Evolutionary conservation across 2,888 invertebrate genomes (phyloP).

Genomic region (Atethmia centrago): DNA sequence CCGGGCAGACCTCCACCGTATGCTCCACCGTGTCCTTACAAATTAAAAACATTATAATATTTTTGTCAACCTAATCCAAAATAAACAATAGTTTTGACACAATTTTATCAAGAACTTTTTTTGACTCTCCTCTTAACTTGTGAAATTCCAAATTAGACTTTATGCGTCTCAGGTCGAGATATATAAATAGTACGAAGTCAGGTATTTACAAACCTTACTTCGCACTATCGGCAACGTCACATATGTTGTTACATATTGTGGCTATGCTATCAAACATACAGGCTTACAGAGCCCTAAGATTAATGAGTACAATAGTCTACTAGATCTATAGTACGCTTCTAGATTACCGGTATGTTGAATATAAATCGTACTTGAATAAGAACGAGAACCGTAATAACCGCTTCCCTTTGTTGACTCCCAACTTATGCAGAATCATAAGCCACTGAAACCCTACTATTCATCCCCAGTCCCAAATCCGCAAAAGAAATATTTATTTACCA

Average conservation of each 20-base stretch:
- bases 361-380: slow-evolving; percentile 51
- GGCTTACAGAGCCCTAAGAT: not conserved
- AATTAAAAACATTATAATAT: too few relatives aligned
- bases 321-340: not conserved
- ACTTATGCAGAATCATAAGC: slow-evolving; percentile 55
- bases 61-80: too few relatives aligned
- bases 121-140: too few relatives aligned
- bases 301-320: slow-evolving; percentile 11
- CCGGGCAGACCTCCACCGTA: too few relatives aligned
- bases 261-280: not conserved
- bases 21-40: too few relatives aligned
- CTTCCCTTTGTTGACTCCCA: slow-evolving; percentile 34
- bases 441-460: slow-evolving; percentile 34
- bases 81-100: too few relatives aligned
- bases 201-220: too few relatives aligned
- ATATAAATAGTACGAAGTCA: too few relatives aligned
- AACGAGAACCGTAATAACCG: slow-evolving; percentile 39
- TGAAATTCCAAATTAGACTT: too few relatives aligned
- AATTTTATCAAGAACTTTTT: too few relatives aligned
- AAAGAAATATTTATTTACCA: slow-evolving; percentile 60
- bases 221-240: too few relatives aligned
- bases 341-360: slow-evolving; percentile 34
- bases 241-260: not conserved
- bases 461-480: slow-evolving; percentile 32
- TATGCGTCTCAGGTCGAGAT: too few relatives aligned